phyloP scores from a whole-genome alignment of 2,797 vertebrate genomes.

The Sebastes jordani region DNA sequence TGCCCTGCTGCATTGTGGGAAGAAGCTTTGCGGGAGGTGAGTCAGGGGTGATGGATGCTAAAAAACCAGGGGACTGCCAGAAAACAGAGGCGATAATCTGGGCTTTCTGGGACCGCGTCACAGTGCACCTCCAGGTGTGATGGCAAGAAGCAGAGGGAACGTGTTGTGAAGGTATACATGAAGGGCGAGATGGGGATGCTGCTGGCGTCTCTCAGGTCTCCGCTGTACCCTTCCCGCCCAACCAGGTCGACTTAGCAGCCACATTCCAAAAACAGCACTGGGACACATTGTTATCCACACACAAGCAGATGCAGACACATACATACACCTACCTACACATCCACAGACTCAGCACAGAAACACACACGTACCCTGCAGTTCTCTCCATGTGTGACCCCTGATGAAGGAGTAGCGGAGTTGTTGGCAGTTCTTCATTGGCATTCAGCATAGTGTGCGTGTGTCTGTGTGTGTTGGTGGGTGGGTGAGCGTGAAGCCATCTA shows the following conservation, averaged over 20 bases:
- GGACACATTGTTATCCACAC: constrained; percentile 18
- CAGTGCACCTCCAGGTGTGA: constrained; percentile 46
- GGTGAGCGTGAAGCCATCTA: constrained; percentile 45
- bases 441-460: constrained; percentile 44
- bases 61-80: constrained; percentile 66
- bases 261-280: constrained; percentile 34
- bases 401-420: constrained; percentile 51
- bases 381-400: constrained; percentile 53
- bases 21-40: constrained; percentile 47
- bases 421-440: constrained; percentile 67
- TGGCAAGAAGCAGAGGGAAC: constrained; percentile 48
- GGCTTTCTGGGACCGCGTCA: constrained; percentile 68
- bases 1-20: constrained; percentile 64
- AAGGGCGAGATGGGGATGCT: constrained; percentile 43
- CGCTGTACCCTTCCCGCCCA: constrained; percentile 22
- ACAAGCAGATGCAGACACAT: background rate
- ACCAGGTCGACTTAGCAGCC: constrained; percentile 19
- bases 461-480: constrained; percentile 3
- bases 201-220: constrained; percentile 25
- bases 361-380: constrained; percentile 27
- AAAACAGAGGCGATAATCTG: constrained; percentile 79
- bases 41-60: constrained; percentile 78
- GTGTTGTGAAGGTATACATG: constrained; percentile 23
- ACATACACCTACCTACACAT: background rate
- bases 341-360: background rate